phyloP scores from a whole-genome alignment of 2,888 invertebrate genomes.

The Acleris laterana region DNA sequence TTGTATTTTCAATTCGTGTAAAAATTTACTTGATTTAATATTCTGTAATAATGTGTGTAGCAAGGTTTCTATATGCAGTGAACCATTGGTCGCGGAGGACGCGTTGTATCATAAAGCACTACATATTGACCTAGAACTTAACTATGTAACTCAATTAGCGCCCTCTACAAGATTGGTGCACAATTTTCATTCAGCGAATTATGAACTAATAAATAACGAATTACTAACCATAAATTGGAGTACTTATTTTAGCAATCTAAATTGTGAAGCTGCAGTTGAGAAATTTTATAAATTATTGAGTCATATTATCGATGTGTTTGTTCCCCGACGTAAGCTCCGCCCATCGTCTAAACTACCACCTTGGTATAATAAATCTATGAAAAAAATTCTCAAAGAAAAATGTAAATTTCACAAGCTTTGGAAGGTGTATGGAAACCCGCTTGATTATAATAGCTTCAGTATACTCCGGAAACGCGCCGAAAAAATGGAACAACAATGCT shows the following conservation, averaged over 20 bases:
- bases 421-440: background rate
- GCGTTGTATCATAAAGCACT: background rate
- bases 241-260: background rate
- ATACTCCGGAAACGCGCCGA: slow-evolving; percentile 11
- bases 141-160: too few relatives aligned
- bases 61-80: background rate
- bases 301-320: background rate
- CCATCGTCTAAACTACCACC: background rate
- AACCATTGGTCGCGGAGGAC: background rate
- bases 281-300: background rate
- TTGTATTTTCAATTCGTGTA: background rate
- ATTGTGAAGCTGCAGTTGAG: background rate
- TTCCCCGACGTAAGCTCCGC: background rate
- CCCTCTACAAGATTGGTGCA: too few relatives aligned
- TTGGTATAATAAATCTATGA: background rate
- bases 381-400: background rate
- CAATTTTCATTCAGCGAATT: background rate
- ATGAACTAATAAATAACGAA: background rate
- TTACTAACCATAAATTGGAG: background rate
- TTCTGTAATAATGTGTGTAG: background rate
- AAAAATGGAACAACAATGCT: background rate
- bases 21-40: background rate
- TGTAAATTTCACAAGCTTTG: too few relatives aligned
- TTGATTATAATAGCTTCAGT: slow-evolving; percentile 7
- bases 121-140: too few relatives aligned